phyloP scores from a whole-genome alignment of 2,797 vertebrate genomes.

The Sarcophilus harrisii region DNA sequence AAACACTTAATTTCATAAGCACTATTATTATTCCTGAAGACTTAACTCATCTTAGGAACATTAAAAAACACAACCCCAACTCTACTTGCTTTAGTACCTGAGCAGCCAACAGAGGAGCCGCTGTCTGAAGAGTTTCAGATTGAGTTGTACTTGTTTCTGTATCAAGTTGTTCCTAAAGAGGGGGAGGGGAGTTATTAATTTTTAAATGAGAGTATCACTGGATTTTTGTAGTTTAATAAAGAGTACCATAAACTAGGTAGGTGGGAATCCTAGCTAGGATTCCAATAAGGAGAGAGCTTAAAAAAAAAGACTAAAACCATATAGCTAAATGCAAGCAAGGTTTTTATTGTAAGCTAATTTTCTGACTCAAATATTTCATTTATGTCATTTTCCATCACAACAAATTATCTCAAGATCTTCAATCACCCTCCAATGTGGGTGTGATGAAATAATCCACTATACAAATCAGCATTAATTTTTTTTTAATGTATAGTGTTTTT shows the following conservation, averaged over 20 bases:
- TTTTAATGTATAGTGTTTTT: too few species aligned
- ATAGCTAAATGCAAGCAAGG: slow-evolving; percentile 17
- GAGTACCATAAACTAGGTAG: slow-evolving; percentile 33
- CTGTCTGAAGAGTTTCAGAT: slow-evolving; percentile 85
- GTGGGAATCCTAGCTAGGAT: slow-evolving; percentile 23
- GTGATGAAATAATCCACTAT: slow-evolving; percentile 32
- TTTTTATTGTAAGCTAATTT: not conserved
- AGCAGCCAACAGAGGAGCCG: slow-evolving; percentile 85
- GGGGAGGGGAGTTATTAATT: slow-evolving; percentile 53
- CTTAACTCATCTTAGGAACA: slow-evolving; percentile 45
- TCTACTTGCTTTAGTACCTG: slow-evolving; percentile 85
- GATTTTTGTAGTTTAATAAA: slow-evolving; percentile 53
- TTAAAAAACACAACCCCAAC: not conserved
- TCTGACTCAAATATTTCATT: not conserved
- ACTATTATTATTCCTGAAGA: slow-evolving; percentile 20
- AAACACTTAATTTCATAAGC: not conserved
- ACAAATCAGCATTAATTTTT: not conserved
- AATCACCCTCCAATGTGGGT: slow-evolving; percentile 10
- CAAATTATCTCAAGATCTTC: slow-evolving; percentile 43
- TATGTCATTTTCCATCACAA: not conserved
- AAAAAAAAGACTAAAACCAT: slow-evolving; percentile 21
- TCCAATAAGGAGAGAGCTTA: slow-evolving; percentile 10
- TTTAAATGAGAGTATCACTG: slow-evolving; percentile 63
- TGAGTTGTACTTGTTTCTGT: slow-evolving; percentile 85
- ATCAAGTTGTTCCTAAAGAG: slow-evolving; percentile 86